Base-by-base conservation (phyloP, 2,888 invertebrate species). In the Augochlorella aurata region DNA sequence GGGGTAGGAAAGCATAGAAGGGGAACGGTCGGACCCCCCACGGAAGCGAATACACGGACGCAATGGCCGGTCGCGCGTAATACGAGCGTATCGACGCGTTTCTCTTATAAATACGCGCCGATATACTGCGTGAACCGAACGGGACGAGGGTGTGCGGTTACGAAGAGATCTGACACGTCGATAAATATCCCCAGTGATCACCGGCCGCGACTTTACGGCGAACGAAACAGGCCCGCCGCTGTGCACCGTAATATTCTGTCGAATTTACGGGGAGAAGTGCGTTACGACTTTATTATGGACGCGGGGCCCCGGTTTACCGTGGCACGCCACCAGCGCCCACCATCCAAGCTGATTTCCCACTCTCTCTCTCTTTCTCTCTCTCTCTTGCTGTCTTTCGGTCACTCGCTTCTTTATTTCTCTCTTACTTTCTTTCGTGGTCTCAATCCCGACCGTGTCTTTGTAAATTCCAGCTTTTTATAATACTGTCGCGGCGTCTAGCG, bases 211-310 rank as follows among this genome's bases (percentile, higher is more conserved):
- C 82, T 84, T 87, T 86, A 89, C 85, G 89, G 79, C 83, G 84
- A 88, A 88, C 82, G 89, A 87, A 87, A 86, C 81, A 78, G 81
- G 67, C 77, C 74, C 82, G 83, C 87, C 83, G 77, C 82, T 58
- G 70, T 75, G 83, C 66, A 80, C 86, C 89, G 85, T 88, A 90
- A 91, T 92, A 92, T 92, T 92, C 88, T 88, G 82, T 90, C 85
- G 85, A 92, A 92, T 92, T 92, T 92, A 92, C 89, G 90, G 90
- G 88, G 85, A 58, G 85, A 81, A 84, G 88, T 87, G 77, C 77
- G 87, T 89, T 90, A 92, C 90, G 90, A 87, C 92, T 92, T 92
- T 92, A 92, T 92, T 92, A 92, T 90, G 88, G 86, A 89, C 85
- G 80, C 81, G 68, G 49, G 70, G 52, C 2, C 63, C 49, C 71